phyloP scores from a whole-genome alignment of 2,113 vertebrate genomes.

The Haemorhous mexicanus region DNA sequence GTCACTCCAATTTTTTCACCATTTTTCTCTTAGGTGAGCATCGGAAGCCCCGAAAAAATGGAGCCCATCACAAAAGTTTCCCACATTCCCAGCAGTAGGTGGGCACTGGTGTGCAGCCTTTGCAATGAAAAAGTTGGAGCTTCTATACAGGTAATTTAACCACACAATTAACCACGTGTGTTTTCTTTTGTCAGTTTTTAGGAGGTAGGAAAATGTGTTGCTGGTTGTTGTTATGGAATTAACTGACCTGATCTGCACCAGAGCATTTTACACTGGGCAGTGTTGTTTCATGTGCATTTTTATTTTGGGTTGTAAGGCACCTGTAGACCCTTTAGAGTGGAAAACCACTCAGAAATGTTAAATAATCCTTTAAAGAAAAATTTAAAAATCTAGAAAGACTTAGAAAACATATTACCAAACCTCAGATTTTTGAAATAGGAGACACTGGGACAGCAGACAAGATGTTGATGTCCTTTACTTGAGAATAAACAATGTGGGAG shows the following conservation, averaged over 20 bases:
- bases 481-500: background rate
- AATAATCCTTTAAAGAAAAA: background rate
- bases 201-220: background rate
- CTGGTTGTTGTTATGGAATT: background rate
- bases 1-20: background rate
- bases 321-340: background rate
- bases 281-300: background rate
- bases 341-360: background rate
- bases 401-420: background rate
- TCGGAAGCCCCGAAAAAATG: slow-evolving; percentile 98
- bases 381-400: background rate
- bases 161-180: accelerated
- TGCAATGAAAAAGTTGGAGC: slow-evolving; percentile 95
- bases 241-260: background rate
- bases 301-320: background rate
- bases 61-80: slow-evolving; percentile 99
- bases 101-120: slow-evolving; percentile 93
- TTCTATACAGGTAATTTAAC: slow-evolving; percentile 88
- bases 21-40: slow-evolving; percentile 85
- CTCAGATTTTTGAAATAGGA: background rate
- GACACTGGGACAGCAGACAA: background rate
- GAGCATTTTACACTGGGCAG: background rate
- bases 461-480: background rate
- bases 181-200: background rate
- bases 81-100: slow-evolving; percentile 95